These are phyloP conservation scores for Hylaeus volcanicus DNA, from an alignment of 1,140 invertebrate species.

Conservation along the genomic window DNA sequence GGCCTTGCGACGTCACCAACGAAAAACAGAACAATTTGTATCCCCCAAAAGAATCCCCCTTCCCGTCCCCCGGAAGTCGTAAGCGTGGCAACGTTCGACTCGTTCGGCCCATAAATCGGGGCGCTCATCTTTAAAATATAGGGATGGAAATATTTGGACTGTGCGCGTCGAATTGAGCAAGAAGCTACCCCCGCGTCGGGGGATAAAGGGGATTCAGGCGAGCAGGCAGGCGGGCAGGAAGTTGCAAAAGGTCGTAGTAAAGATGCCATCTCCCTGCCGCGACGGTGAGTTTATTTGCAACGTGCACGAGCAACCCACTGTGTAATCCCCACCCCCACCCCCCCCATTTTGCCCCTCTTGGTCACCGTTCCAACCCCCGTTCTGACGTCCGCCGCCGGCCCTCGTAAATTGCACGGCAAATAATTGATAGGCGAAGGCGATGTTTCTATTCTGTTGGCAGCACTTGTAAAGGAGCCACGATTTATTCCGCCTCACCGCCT, in stretches of 20 bases:
- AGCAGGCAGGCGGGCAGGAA: conserved; percentile 58
- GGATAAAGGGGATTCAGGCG: conserved; percentile 1
- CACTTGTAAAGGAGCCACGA: conserved; percentile 78
- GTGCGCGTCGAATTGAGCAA: conserved; percentile 58
- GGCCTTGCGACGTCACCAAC: not conserved
- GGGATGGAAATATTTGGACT: conserved; percentile 76
- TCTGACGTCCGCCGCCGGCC: conserved; percentile 61
- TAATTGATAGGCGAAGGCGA: conserved; percentile 79
- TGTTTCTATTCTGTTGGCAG: conserved; percentile 80
- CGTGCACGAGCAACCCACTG: conserved; percentile 52
- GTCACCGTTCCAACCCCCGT: conserved; percentile 55
- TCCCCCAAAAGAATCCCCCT: conserved; percentile 21
- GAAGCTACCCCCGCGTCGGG: conserved; percentile 6
- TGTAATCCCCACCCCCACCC: conserved; percentile 11
- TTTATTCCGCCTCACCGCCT: conserved; percentile 79
- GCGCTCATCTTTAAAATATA: conserved; percentile 77
- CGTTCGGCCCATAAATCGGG: conserved; percentile 68
- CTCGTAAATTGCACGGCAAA: conserved; percentile 77
- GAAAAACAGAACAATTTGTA: conserved; percentile 66
- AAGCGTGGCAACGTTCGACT: conserved; percentile 52
- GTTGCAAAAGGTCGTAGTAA: conserved; percentile 73
- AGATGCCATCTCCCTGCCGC: conserved; percentile 72
- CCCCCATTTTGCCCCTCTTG: conserved; percentile 13
- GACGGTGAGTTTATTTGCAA: conserved; percentile 70
- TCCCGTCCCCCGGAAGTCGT: conserved; percentile 29